These are phyloP conservation scores for Nicator chloris DNA, from an alignment of 2,113 vertebrate species.

Conservation along the genomic window DNA sequence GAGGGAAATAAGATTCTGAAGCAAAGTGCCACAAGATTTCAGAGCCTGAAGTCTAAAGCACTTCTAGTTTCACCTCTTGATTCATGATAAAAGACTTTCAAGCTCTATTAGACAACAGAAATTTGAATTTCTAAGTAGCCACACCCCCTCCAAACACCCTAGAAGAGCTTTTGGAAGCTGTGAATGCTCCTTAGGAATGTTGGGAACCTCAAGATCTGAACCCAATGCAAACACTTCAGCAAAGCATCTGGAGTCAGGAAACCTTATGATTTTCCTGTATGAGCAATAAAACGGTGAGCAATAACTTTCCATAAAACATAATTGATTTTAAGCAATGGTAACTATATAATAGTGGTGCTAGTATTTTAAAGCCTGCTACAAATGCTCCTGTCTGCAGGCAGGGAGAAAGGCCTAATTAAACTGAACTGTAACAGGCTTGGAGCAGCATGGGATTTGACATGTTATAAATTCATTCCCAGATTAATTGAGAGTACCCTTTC, in stretches of 20 bases:
- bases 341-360: not conserved
- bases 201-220: not conserved
- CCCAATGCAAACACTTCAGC: not conserved
- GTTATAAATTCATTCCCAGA: conserved; percentile 33
- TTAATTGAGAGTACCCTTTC: conserved; percentile 18
- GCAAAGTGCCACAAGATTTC: not conserved
- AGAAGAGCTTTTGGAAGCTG: not conserved
- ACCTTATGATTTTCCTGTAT: not conserved
- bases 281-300: not conserved
- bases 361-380: not conserved
- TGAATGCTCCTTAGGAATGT: not conserved
- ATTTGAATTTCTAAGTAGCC: not conserved
- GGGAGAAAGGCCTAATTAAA: conserved; percentile 28
- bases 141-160: not conserved
- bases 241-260: not conserved
- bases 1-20: not conserved
- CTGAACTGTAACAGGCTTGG: not conserved
- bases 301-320: not conserved
- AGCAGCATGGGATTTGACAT: conserved; percentile 26
- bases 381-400: not conserved
- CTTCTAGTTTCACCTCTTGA: not conserved
- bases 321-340: conserved; percentile 29
- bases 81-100: not conserved
- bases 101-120: not conserved
- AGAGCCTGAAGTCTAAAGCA: not conserved